Conservation (phyloP, 2,888 invertebrate species). For the Sepioteuthis lessoniana region DNA sequence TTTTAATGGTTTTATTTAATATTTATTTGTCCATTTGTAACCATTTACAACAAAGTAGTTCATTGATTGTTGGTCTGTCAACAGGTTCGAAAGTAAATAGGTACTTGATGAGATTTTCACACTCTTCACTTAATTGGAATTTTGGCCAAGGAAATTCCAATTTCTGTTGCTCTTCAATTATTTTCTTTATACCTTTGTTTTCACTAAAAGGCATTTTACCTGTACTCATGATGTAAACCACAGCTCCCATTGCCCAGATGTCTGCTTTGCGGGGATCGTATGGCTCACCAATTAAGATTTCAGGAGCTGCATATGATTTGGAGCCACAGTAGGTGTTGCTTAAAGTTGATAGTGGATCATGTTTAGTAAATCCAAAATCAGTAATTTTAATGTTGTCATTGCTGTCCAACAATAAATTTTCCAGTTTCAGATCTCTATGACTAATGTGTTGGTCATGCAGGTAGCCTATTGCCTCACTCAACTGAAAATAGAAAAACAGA, state of each 20-base stretch:
- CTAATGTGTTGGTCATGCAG: neutral
- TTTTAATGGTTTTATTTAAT: neutral
- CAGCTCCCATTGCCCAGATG: conserved; percentile 74
- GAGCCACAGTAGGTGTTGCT: conserved; percentile 76
- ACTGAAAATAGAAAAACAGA: neutral
- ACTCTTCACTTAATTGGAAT: conserved; percentile 48
- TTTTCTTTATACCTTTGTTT: conserved; percentile 60
- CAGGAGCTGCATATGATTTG: conserved; percentile 73
- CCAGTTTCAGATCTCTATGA: conserved; percentile 80
- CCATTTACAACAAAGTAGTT: conserved; percentile 47
- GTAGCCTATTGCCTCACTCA: conserved; percentile 61
- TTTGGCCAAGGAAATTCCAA: conserved; percentile 56
- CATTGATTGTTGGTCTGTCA: conserved; percentile 51
- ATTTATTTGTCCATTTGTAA: neutral
- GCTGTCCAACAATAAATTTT: conserved; percentile 73
- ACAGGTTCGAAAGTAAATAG: conserved; percentile 56
- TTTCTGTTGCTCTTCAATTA: conserved; percentile 58
- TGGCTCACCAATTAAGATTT: conserved; percentile 75
- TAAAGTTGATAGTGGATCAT: conserved; percentile 53
- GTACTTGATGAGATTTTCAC: conserved; percentile 55
- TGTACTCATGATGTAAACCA: conserved; percentile 72
- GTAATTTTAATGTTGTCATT: conserved; percentile 86
- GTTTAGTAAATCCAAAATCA: conserved; percentile 88
- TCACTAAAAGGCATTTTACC: conserved; percentile 75
- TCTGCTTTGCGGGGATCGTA: conserved; percentile 74